Conservation (phyloP, 1,140 invertebrate species). For the Euglossa dilemma region DNA sequence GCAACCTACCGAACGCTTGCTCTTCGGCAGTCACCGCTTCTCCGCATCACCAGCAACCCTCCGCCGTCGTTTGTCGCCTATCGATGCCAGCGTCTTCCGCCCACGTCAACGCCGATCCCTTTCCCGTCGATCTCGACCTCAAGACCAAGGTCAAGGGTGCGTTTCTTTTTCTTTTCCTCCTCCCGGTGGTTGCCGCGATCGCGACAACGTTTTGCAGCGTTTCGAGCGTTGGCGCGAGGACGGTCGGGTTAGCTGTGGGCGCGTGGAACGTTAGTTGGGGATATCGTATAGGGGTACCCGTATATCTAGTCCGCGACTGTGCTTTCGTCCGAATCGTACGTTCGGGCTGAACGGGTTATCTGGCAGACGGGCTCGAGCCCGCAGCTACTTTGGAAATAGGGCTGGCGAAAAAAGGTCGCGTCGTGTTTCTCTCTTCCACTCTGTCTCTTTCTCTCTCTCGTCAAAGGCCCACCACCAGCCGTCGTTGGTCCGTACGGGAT, state of each 20-base stretch:
- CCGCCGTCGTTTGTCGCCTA: slow-evolving; percentile 72
- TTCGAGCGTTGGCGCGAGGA: slow-evolving; percentile 55
- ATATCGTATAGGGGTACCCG: slow-evolving; percentile 78
- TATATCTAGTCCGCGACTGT: slow-evolving; percentile 70
- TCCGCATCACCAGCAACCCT: slow-evolving; percentile 51
- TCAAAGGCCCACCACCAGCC: slow-evolving; percentile 58
- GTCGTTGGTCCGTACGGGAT: slow-evolving; percentile 20
- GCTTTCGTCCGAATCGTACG: slow-evolving; percentile 73
- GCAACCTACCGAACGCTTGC: slow-evolving; percentile 60
- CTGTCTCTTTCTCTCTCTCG: slow-evolving; percentile 48
- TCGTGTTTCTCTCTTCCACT: too few species aligned
- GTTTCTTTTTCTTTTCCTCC: slow-evolving; percentile 13
- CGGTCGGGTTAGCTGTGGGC: slow-evolving; percentile 57
- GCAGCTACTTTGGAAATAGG: slow-evolving; percentile 72
- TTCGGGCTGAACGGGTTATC: slow-evolving; percentile 77
- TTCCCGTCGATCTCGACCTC: slow-evolving; percentile 72
- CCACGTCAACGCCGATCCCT: slow-evolving; percentile 60
- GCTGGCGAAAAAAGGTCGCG: slow-evolving; percentile 64
- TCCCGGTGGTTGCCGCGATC: too few species aligned
- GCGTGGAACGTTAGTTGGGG: slow-evolving; percentile 72
- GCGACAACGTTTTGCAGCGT: slow-evolving; percentile 69
- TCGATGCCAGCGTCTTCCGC: slow-evolving; percentile 54
- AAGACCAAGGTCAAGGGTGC: slow-evolving; percentile 74
- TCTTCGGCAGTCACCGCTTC: slow-evolving; percentile 9
- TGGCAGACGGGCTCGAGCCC: slow-evolving; percentile 71